These are phyloP conservation scores for Pterois miles DNA, from an alignment of 2,797 vertebrate species.

Conservation along the genomic window DNA sequence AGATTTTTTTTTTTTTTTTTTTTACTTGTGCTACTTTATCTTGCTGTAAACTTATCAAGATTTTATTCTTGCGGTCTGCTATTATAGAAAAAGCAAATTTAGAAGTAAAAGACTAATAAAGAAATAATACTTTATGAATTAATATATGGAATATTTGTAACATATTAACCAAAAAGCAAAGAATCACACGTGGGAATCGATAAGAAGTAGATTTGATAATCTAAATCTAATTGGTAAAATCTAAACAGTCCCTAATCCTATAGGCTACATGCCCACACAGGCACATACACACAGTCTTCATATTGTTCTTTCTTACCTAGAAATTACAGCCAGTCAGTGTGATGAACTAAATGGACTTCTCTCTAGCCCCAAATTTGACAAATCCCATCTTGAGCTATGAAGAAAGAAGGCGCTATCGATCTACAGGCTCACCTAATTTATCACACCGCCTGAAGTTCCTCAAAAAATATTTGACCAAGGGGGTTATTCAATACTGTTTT, in stretches of 20 bases:
- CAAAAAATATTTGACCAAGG: slow-evolving; percentile 92
- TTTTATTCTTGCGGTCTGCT: background rate
- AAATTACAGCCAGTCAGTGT: slow-evolving; percentile 81
- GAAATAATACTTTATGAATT: background rate
- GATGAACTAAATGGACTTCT: slow-evolving; percentile 91
- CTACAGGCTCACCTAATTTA: slow-evolving; percentile 95
- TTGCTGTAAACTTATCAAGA: background rate
- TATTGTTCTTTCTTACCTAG: slow-evolving; percentile 38
- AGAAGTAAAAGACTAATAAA: background rate
- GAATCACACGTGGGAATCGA: background rate
- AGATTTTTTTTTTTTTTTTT: background rate
- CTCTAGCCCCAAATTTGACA: slow-evolving; percentile 91
- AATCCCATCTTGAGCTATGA: slow-evolving; percentile 94
- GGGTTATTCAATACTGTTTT: slow-evolving; percentile 97
- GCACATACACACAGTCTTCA: slow-evolving; percentile 8
- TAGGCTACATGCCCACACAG: background rate
- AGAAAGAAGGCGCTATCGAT: slow-evolving; percentile 97
- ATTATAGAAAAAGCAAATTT: background rate
- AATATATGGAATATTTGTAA: background rate
- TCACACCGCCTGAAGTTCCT: slow-evolving; percentile 94
- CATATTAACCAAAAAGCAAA: background rate
- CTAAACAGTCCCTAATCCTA: background rate
- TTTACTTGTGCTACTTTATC: background rate
- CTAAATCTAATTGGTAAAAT: background rate
- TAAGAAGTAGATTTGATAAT: background rate